Conservation (phyloP, 30 jellyfish, hydroid and myxozoan genomes). For the Calvadosia cruxmelitensis region DNA sequence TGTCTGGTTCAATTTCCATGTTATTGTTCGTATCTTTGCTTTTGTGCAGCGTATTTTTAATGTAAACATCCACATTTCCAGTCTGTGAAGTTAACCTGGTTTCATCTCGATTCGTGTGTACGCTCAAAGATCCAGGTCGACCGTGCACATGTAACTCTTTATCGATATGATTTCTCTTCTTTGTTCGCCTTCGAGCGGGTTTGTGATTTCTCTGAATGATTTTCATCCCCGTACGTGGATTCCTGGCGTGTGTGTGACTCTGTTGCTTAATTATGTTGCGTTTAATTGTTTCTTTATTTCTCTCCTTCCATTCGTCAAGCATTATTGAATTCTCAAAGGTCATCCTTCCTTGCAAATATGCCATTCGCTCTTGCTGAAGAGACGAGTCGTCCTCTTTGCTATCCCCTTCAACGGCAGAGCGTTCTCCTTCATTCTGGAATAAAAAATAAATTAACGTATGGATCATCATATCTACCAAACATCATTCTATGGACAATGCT, state of each 20-base stretch:
- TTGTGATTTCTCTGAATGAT: slow-evolving; percentile 6
- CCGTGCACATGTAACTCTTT: slow-evolving; percentile 65
- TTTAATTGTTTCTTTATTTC: slow-evolving; percentile 12
- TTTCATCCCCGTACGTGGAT: slow-evolving; percentile 2
- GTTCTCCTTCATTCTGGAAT: no score
- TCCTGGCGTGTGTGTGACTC: not conserved
- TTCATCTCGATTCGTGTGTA: slow-evolving; percentile 38
- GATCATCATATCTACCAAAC: no score
- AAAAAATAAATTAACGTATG: no score
- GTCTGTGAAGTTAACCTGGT: slow-evolving; percentile 46
- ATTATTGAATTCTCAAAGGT: slow-evolving; percentile 56
- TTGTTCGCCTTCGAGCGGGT: not conserved
- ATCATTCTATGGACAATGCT: no score
- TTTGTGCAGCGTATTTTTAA: slow-evolving; percentile 14
- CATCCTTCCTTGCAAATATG: slow-evolving; percentile 39
- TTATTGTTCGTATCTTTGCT: not conserved
- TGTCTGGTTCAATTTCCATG: slow-evolving; percentile 8
- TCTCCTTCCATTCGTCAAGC: slow-evolving; percentile 54
- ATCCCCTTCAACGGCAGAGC: no score
- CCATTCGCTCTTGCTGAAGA: slow-evolving; percentile 1
- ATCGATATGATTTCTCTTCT: slow-evolving; percentile 26
- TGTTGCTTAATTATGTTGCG: slow-evolving; percentile 13
- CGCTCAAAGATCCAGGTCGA: slow-evolving; percentile 49
- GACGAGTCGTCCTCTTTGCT: not conserved
- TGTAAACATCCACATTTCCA: slow-evolving; percentile 51